phyloP scores from a whole-genome alignment of 2,797 vertebrate species.

The Phylloscopus collybita region DNA sequence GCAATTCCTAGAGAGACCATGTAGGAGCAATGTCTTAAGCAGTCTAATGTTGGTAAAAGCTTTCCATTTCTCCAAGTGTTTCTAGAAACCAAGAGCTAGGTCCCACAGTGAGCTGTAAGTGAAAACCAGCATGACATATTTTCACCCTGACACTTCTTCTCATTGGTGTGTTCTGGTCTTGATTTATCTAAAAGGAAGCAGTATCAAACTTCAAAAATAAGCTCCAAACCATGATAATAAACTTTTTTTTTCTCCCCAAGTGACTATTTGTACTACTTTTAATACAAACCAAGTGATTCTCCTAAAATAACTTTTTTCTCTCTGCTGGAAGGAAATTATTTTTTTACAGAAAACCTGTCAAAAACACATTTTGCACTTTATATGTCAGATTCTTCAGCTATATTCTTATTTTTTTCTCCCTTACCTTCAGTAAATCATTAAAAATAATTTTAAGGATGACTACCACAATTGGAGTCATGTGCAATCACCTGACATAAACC shows the following conservation, averaged over 20 bases:
- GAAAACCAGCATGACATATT: neutral
- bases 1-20: neutral
- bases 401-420: neutral
- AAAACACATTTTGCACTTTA: neutral
- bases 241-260: neutral
- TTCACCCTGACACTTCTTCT: neutral
- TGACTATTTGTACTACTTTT: neutral
- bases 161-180: neutral
- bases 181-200: slow-evolving; percentile 9
- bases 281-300: neutral
- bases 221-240: neutral
- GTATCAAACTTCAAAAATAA: neutral
- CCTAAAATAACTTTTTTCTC: neutral
- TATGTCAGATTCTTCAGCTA: neutral
- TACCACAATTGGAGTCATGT: neutral
- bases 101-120: neutral
- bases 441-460: neutral
- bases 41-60: neutral
- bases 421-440: neutral
- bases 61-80: neutral
- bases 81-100: neutral
- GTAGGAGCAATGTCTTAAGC: neutral
- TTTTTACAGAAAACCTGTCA: neutral
- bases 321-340: neutral
- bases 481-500: neutral